Base-by-base conservation (phyloP, 2,113 vertebrate genomes). In the Poeciliopsis turrubarensis region DNA sequence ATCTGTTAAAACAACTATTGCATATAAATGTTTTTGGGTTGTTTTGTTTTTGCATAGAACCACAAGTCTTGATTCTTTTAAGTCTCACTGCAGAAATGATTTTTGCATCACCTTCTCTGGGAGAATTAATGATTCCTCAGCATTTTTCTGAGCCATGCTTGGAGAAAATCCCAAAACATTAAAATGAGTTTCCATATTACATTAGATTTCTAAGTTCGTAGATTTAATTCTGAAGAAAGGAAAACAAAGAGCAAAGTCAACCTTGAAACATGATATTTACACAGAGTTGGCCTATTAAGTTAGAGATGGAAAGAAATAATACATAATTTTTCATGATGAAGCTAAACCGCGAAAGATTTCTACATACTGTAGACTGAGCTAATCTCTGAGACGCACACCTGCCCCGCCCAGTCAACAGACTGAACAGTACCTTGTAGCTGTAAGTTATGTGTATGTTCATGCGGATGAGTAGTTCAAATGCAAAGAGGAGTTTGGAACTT, bases 371-470 rank as follows among this genome's bases (percentile, higher is more conserved):
- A 44, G 19, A 25, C 29, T 30, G 30, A 66, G 29, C 84, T 92
- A 85, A 93, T 93, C 89, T 91, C 61, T 60, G 3, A 2, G 8
- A 26, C 51, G 75, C 89, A 91, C 77, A 75, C 71, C 65, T 62
- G 83, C 90, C 83, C 71, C 89, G 47, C 91, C 90, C 91, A 79
- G 47, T 65, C 39, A 68, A 41, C 77, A 71, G 30, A 66, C 62
- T 6, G 68, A 68, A 37, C 25, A 41, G 60, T 39, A 22, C 26
- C 44, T 60, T 29, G 13, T 5, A 12, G 27, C 27, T 64, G 27
- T 65, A 73, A 25, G 57, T 5, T 57, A 22, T 25, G 22, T 57
- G 5, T 51, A 22, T 62, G 32, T 71, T 2, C 25, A 73, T 54
- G 17, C 26, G 72, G 72, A 81, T 63, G 72, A 77, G 47, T 32